phyloP scores from a whole-genome alignment of 1,140 invertebrate species.

The Calliphora vicina region DNA sequence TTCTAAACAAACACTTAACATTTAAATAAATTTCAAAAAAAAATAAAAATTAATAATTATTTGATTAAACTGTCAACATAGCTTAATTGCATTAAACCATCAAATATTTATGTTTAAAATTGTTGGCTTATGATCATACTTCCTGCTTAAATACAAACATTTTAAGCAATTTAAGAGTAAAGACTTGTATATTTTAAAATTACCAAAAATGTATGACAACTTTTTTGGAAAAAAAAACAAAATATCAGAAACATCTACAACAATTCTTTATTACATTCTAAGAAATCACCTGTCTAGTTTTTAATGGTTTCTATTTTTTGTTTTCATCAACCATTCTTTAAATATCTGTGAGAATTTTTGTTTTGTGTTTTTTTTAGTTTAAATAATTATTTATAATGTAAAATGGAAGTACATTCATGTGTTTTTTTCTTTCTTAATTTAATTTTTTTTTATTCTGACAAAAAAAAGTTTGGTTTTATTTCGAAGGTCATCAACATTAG shows the following conservation, averaged over 20 bases:
- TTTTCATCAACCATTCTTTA: neutral
- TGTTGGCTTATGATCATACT: neutral
- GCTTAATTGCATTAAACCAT: neutral
- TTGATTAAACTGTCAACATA: neutral
- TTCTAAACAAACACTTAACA: neutral
- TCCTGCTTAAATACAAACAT: neutral
- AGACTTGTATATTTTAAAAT: neutral
- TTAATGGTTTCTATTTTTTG: neutral
- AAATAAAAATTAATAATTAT: neutral
- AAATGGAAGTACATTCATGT: neutral
- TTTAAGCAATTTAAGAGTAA: neutral
- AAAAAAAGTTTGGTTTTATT: neutral
- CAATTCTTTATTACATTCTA: neutral
- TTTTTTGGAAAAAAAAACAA: neutral
- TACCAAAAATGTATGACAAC: neutral
- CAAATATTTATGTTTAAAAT: neutral
- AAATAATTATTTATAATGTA: neutral
- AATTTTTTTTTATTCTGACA: neutral
- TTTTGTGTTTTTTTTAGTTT: neutral
- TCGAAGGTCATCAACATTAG: conserved; percentile 4
- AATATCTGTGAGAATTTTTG: neutral
- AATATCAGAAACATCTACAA: neutral
- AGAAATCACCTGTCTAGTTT: neutral
- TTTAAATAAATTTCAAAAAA: neutral
- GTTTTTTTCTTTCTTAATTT: neutral